Conservation (phyloP, 1,140 invertebrate genomes). For the Drosophila prosaltans region DNA sequence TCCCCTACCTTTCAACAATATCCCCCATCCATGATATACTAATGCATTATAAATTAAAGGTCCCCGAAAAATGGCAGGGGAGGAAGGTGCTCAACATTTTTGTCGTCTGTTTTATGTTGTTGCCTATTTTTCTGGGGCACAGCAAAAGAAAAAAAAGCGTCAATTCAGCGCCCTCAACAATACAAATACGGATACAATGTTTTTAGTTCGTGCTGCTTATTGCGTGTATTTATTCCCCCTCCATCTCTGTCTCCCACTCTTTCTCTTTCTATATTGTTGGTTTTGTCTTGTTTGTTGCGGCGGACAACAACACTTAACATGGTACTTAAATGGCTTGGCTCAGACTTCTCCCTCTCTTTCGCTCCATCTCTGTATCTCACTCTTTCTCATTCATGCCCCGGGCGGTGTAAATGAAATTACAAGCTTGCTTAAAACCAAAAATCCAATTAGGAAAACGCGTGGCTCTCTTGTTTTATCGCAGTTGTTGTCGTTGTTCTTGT, state of each 20-base stretch:
- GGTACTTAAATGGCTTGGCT: conserved; percentile 72
- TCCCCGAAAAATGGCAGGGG: conserved; percentile 1
- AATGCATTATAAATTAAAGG: conserved; percentile 55
- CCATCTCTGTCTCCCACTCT: conserved; percentile 47
- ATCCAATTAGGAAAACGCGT: conserved; percentile 75
- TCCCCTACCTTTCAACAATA: too few species aligned
- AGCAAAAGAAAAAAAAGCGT: conserved; percentile 47
- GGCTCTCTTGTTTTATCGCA: conserved; percentile 55
- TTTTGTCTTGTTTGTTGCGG: conserved; percentile 14
- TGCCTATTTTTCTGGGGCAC: conserved; percentile 35
- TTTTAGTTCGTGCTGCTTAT: conserved; percentile 60
- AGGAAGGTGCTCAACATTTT: conserved; percentile 24
- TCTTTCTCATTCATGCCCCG: conserved; percentile 45
- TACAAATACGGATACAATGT: conserved; percentile 41
- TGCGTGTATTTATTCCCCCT: conserved; percentile 51
- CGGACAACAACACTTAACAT: conserved; percentile 61
- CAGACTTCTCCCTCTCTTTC: conserved; percentile 7
- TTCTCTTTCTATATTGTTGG: conserved; percentile 18
- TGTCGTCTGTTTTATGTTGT: conserved; percentile 57
- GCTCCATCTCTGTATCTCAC: not conserved
- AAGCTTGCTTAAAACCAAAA: conserved; percentile 78
- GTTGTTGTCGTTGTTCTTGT: conserved; percentile 41
- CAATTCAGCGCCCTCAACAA: conserved; percentile 60
- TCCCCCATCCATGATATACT: conserved; percentile 10
- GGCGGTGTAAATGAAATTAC: conserved; percentile 77